Conservation (phyloP, 2,888 invertebrate species). For the Dione vanillae region DNA sequence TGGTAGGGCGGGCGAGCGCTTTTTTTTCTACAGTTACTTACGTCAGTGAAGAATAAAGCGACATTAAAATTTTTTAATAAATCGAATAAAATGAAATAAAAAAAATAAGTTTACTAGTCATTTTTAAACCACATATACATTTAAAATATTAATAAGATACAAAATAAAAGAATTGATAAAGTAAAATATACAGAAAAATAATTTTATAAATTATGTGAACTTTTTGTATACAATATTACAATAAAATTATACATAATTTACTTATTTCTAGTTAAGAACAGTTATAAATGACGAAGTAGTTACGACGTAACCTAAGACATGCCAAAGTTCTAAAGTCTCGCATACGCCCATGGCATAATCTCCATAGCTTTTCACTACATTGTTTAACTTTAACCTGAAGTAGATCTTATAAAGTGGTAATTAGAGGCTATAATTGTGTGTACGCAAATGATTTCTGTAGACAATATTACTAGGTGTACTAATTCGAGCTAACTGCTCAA, state of each 20-base stretch:
- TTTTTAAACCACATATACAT: too few species aligned
- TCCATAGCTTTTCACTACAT: not conserved
- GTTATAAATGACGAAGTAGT: slow-evolving; percentile 15
- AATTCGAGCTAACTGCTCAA: slow-evolving; percentile 63
- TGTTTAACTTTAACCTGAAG: not conserved
- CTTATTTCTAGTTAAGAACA: slow-evolving; percentile 17
- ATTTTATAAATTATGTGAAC: not conserved
- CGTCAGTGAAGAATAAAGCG: too few species aligned
- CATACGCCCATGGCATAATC: slow-evolving; percentile 42
- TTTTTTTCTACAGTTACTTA: too few species aligned
- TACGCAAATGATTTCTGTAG: not conserved
- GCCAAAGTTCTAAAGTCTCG: slow-evolving; percentile 51
- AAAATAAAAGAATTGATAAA: too few species aligned
- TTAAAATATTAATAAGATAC: too few species aligned
- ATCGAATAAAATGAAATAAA: too few species aligned
- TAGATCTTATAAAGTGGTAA: slow-evolving; percentile 1
- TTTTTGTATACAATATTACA: not conserved
- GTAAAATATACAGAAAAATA: too few species aligned
- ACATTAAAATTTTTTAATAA: too few species aligned
- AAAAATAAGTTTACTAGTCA: too few species aligned
- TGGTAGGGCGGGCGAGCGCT: too few species aligned
- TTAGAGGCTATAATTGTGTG: slow-evolving; percentile 5
- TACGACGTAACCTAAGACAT: slow-evolving; percentile 49
- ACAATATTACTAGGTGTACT: slow-evolving; percentile 46
- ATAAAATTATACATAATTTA: not conserved